Conservation (phyloP, 2,113 vertebrate genomes). For the Petroica traversi region DNA sequence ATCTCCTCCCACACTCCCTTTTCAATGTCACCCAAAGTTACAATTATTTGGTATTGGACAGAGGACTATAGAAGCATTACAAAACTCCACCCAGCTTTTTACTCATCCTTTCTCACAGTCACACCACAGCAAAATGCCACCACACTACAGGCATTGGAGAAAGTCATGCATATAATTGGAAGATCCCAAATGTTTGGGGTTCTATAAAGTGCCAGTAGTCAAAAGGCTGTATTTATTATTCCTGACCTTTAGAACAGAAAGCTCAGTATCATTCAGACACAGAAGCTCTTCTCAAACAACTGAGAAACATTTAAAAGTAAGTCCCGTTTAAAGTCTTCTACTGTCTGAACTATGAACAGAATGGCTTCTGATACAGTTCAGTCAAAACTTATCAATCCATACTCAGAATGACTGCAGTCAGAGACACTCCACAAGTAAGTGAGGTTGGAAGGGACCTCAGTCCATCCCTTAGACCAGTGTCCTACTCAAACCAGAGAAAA, state of each 20-base stretch:
- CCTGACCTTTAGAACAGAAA: neutral
- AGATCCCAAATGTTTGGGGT: neutral
- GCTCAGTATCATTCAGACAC: neutral
- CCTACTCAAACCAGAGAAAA: neutral
- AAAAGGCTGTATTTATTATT: neutral
- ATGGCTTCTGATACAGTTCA: neutral
- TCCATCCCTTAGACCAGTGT: neutral
- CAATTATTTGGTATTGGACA: neutral
- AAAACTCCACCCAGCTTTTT: neutral
- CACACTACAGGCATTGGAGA: fast-evolving
- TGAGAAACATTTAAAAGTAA: neutral
- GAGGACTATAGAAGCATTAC: neutral
- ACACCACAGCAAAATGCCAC: neutral
- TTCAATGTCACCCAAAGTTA: neutral
- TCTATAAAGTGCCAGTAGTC: neutral
- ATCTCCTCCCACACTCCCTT: neutral
- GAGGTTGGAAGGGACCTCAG: neutral
- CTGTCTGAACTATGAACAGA: neutral
- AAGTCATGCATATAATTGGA: neutral
- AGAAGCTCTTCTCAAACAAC: neutral
- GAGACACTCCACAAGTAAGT: neutral
- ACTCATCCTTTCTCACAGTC: neutral
- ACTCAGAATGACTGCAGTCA: neutral
- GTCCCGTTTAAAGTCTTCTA: neutral
- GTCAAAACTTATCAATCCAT: neutral